Conservation (phyloP, 1,140 invertebrate species). For the Drosophila pachea region DNA sequence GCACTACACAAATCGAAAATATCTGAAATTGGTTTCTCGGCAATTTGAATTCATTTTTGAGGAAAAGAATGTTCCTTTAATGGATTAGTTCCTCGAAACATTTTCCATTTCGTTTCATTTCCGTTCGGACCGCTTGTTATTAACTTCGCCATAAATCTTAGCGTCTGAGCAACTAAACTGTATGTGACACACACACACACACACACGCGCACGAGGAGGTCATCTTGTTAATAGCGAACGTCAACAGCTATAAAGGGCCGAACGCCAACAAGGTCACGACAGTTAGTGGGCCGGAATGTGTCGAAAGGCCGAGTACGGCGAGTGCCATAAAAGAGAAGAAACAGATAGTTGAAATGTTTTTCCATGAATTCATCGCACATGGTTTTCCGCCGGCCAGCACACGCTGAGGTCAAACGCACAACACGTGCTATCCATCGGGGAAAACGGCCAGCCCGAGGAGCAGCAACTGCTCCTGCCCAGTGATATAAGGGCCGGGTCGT, state of each 20-base stretch:
- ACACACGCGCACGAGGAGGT: neutral
- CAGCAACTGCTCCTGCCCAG: too few relatives aligned
- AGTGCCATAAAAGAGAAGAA: conserved; percentile 46
- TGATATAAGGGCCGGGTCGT: conserved; percentile 17
- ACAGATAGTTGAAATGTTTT: conserved; percentile 9
- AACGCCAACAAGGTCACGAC: conserved; percentile 61
- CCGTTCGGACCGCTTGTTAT: neutral
- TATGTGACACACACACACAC: neutral
- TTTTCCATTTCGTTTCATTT: too few relatives aligned
- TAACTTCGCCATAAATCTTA: conserved; percentile 35
- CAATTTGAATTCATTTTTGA: too few relatives aligned
- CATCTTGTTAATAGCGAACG: conserved; percentile 51
- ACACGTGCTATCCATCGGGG: conserved; percentile 72
- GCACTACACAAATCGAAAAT: too few relatives aligned
- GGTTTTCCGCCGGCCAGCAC: conserved; percentile 24
- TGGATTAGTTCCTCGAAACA: too few relatives aligned
- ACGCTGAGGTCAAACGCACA: conserved; percentile 62
- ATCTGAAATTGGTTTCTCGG: too few relatives aligned
- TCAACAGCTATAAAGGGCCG: conserved; percentile 50
- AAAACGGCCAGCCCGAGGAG: conserved; percentile 36
- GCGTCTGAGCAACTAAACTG: conserved; percentile 1
- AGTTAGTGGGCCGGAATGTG: conserved; percentile 18
- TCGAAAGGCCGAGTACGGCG: conserved; percentile 1
- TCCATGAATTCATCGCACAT: conserved; percentile 67
- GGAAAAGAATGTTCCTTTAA: too few relatives aligned